Evolutionary conservation across 2,888 invertebrate species (phyloP).

Genomic region (Electrophaes corylata): DNA sequence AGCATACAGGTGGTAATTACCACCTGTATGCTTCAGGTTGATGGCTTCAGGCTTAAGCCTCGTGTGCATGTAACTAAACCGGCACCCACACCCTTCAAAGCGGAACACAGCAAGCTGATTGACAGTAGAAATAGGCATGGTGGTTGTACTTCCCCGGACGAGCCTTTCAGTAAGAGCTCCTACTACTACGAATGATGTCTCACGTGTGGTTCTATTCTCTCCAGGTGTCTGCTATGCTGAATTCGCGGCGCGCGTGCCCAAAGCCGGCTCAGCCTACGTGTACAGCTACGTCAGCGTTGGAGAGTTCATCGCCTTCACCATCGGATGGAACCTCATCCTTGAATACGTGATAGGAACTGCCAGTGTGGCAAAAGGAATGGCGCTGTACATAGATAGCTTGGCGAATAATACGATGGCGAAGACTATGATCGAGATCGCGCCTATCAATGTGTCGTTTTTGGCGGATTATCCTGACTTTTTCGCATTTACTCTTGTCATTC

Average conservation of each 20-base stretch:
- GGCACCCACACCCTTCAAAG: no score
- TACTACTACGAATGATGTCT: no score
- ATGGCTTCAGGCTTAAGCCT: no score
- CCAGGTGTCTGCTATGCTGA: constrained; percentile 95
- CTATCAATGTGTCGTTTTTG: constrained; percentile 86
- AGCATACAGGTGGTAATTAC: no score
- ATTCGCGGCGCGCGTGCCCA: constrained; percentile 94
- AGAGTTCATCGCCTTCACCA: constrained; percentile 95
- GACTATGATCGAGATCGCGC: constrained; percentile 86
- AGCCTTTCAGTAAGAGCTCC: no score
- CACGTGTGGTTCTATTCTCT: constrained; percentile 33
- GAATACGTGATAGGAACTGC: constrained; percentile 94
- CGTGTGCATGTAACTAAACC: no score
- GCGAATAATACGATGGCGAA: constrained; percentile 87
- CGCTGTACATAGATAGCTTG: constrained; percentile 90
- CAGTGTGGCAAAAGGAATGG: constrained; percentile 91
- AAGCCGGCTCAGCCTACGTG: constrained; percentile 95
- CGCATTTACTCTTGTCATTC: constrained; percentile 87
- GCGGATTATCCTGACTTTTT: constrained; percentile 91
- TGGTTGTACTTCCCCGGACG: no score
- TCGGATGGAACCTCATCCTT: constrained; percentile 97
- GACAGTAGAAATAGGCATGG: no score
- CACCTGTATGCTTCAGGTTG: no score
- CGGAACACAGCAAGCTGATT: no score
- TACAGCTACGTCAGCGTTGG: constrained; percentile 97